phyloP scores from a whole-genome alignment of 2,888 invertebrate species.

The Odontocerum albicorne region DNA sequence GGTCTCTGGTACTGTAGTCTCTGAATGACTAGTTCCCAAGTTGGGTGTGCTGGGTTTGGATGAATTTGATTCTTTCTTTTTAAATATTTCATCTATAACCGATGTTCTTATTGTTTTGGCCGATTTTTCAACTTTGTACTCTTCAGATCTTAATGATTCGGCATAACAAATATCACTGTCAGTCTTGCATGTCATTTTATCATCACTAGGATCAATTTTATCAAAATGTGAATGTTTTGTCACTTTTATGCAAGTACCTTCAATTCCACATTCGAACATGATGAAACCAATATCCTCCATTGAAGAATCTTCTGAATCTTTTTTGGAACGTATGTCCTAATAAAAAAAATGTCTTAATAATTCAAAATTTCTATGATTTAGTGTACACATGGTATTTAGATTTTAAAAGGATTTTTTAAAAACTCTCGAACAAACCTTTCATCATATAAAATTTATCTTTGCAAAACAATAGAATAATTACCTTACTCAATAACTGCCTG shows the following conservation, averaged over 20 bases:
- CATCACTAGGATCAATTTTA: conserved; percentile 66
- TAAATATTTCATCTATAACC: conserved; percentile 53
- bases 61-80: conserved; percentile 57
- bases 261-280: conserved; percentile 96
- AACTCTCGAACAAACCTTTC: too few species aligned
- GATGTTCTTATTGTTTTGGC: conserved; percentile 43
- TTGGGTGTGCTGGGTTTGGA: conserved; percentile 63
- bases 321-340: conserved; percentile 23
- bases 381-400: too few species aligned
- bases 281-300: conserved; percentile 82
- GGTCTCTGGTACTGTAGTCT: conserved; percentile 25
- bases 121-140: conserved; percentile 47
- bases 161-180: conserved; percentile 50
- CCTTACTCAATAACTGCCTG: too few species aligned
- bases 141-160: conserved; percentile 55
- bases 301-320: conserved; percentile 19
- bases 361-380: too few species aligned
- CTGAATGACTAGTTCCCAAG: conserved; percentile 48
- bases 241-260: conserved; percentile 82
- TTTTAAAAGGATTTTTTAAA: too few species aligned
- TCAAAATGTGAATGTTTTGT: conserved; percentile 75
- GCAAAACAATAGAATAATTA: too few species aligned
- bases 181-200: conserved; percentile 48
- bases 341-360: conserved; percentile 20
- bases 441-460: too few species aligned